Conservation (phyloP, 2,888 invertebrate species). For the Aleiodes leptofemur region DNA sequence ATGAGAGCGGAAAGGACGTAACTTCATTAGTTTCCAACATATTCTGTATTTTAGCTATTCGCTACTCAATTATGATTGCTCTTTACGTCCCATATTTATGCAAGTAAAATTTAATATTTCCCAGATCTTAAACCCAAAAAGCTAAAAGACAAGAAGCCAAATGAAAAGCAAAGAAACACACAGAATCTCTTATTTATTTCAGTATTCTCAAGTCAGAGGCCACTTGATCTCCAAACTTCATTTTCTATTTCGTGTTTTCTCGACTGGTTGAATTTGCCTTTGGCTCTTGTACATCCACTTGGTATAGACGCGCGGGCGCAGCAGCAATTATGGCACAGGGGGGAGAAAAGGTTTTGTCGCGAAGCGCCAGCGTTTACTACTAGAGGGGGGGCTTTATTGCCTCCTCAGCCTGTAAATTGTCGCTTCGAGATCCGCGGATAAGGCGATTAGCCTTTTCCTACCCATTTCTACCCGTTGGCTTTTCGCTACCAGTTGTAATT, state of each 20-base stretch:
- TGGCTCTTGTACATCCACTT: slow-evolving; percentile 25
- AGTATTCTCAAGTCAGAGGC: background rate
- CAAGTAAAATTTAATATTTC: background rate
- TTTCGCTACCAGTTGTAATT: slow-evolving; percentile 30
- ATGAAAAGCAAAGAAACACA: too few species aligned
- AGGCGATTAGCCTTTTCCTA: slow-evolving; percentile 52
- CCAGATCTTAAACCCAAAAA: background rate
- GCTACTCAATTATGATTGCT: background rate
- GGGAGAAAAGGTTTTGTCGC: slow-evolving; percentile 36
- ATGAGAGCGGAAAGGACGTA: too few species aligned
- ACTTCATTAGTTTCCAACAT: too few species aligned
- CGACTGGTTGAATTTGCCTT: slow-evolving; percentile 13
- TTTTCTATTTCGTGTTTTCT: slow-evolving; percentile 17
- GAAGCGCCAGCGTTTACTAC: slow-evolving; percentile 42
- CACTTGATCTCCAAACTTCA: slow-evolving; percentile 18
- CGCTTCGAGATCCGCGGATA: slow-evolving; percentile 51
- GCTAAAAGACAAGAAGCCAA: too few species aligned
- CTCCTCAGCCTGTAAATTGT: slow-evolving; percentile 46
- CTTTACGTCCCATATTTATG: background rate
- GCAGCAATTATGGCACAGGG: slow-evolving; percentile 40
- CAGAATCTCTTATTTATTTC: slow-evolving; percentile 20
- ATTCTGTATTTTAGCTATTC: too few species aligned
- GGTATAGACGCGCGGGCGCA: slow-evolving; percentile 34
- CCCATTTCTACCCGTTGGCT: slow-evolving; percentile 32
- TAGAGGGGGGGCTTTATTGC: slow-evolving; percentile 38